phyloP scores from a whole-genome alignment of 2,888 invertebrate species.

The Frankliniella intonsa region DNA sequence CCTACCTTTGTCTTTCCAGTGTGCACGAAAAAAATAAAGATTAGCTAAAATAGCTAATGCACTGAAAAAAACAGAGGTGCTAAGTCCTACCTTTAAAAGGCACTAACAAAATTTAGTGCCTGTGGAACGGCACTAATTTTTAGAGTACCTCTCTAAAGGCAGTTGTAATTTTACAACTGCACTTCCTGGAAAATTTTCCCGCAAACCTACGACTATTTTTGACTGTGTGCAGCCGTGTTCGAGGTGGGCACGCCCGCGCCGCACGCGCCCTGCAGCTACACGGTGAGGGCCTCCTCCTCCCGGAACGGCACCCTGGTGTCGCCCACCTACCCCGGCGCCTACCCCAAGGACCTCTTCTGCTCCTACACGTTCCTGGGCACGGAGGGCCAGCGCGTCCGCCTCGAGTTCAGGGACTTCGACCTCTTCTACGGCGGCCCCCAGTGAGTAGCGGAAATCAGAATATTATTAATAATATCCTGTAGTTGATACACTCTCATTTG shows the following conservation, averaged over 20 bases:
- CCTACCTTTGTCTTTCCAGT: too few relatives aligned
- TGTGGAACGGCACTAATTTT: too few relatives aligned
- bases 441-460: slow-evolving; percentile 58
- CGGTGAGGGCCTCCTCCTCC: slow-evolving; percentile 66
- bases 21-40: too few relatives aligned
- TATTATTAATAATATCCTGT: too few relatives aligned
- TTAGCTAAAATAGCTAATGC: too few relatives aligned
- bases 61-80: too few relatives aligned
- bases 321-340: slow-evolving; percentile 98
- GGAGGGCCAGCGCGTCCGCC: slow-evolving; percentile 82
- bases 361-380: slow-evolving; percentile 89
- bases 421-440: slow-evolving; percentile 97
- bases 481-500: too few relatives aligned
- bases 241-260: slow-evolving; percentile 85
- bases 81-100: too few relatives aligned
- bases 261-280: slow-evolving; percentile 82
- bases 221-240: slow-evolving; percentile 88
- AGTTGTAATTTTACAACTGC: neutral
- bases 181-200: too few relatives aligned
- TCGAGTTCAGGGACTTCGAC: slow-evolving; percentile 97
- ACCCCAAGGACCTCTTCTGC: slow-evolving; percentile 93
- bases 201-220: too few relatives aligned
- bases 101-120: too few relatives aligned
- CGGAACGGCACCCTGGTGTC: slow-evolving; percentile 85
- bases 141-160: too few relatives aligned